phyloP scores from a whole-genome alignment of 2,888 invertebrate genomes.

The Campoplex capitator region DNA sequence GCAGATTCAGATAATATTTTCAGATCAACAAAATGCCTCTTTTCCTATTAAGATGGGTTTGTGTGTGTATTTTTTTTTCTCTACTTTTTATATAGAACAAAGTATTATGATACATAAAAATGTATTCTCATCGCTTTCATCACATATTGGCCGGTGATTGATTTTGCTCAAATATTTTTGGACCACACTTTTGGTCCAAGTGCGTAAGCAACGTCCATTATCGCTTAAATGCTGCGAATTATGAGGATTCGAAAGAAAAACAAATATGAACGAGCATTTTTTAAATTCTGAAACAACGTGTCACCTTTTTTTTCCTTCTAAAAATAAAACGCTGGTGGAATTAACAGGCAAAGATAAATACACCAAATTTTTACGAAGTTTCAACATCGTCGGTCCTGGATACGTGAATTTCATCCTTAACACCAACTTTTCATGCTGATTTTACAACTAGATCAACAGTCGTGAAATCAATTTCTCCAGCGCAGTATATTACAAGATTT shows the following conservation, averaged over 20 bases:
- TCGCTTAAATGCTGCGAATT: not conserved
- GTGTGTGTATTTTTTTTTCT: not conserved
- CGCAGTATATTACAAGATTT: not conserved
- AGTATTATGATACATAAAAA: not conserved
- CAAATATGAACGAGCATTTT: not conserved
- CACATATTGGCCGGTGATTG: not conserved
- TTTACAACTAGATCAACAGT: not conserved
- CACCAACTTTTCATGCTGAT: not conserved
- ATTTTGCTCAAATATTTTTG: not conserved
- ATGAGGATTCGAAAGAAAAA: not conserved
- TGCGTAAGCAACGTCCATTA: not conserved
- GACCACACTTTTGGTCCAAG: not conserved
- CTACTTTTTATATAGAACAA: not conserved
- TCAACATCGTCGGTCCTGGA: too few relatives aligned
- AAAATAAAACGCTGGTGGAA: not conserved
- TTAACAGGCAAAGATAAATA: not conserved
- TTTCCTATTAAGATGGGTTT: too few relatives aligned
- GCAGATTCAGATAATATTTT: too few relatives aligned
- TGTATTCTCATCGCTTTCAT: not conserved
- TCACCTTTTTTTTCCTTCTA: not conserved
- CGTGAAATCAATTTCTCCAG: not conserved
- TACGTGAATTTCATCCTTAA: not conserved
- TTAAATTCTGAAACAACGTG: not conserved
- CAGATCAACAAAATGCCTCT: too few relatives aligned
- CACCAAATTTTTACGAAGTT: too few relatives aligned